Conservation (phyloP, 2,888 invertebrate species). For the Drosophila diplacantha region DNA sequence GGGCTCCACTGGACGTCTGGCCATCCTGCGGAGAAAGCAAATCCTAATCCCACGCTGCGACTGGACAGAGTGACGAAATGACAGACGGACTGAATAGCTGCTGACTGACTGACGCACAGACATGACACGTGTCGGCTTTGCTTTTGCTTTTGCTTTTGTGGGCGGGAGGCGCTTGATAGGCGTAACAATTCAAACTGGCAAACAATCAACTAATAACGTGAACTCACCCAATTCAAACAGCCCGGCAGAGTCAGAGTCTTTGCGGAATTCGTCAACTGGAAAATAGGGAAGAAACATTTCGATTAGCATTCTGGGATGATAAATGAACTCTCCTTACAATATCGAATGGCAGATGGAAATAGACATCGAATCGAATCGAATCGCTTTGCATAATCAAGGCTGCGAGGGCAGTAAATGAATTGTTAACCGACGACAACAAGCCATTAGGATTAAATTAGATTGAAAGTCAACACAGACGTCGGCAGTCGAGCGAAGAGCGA, state of each 20-base stretch:
- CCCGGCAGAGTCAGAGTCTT: conserved; percentile 1
- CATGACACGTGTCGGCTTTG: conserved; percentile 21
- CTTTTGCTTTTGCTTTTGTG: conserved; percentile 21
- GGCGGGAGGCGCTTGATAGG: conserved; percentile 28
- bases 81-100: conserved; percentile 6
- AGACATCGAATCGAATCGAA: conserved; percentile 11
- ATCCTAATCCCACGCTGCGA: conserved; percentile 49
- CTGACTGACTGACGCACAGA: conserved; percentile 14
- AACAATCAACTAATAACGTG: conserved; percentile 50
- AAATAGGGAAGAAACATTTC: conserved; percentile 44
- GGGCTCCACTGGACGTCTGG: conserved; percentile 46
- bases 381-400: conserved; percentile 41
- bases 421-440: conserved; percentile 42
- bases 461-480: conserved; percentile 35
- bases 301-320: conserved; percentile 49
- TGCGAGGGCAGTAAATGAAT: conserved; percentile 25
- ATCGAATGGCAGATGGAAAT: conserved; percentile 30
- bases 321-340: conserved; percentile 18
- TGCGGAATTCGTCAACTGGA: conserved; percentile 53
- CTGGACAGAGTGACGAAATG: conserved; percentile 13
- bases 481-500: conserved; percentile 26
- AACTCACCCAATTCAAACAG: conserved; percentile 54
- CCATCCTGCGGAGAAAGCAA: conserved; percentile 35
- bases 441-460: conserved; percentile 27
- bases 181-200: conserved; percentile 45